phyloP scores from a whole-genome alignment of 2,888 invertebrate species.

The Mythimna impura region DNA sequence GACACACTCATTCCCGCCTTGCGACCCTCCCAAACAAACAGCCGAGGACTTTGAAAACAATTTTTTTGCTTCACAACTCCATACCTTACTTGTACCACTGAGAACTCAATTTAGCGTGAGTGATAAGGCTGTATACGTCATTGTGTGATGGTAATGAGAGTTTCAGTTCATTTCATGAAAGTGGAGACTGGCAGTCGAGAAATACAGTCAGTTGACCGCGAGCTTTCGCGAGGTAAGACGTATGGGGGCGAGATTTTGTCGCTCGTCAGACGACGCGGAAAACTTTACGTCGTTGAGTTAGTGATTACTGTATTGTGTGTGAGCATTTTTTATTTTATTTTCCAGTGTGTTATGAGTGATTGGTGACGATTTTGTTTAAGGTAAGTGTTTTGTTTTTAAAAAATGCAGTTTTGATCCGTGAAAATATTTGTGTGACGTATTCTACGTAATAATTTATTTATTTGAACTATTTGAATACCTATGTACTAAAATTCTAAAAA shows the following conservation, averaged over 20 bases:
- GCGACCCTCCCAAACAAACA: conserved; percentile 90
- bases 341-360: conserved; percentile 56
- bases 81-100: background rate
- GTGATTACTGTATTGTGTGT: conserved; percentile 58
- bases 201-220: conserved; percentile 88
- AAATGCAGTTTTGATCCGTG: background rate
- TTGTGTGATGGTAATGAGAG: conserved; percentile 68
- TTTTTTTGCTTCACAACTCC: conserved; percentile 61
- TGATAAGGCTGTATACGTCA: conserved; percentile 66
- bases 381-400: conserved; percentile 47
- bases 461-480: background rate
- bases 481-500: background rate
- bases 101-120: conserved; percentile 54
- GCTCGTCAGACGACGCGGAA: conserved; percentile 71
- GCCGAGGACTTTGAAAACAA: conserved; percentile 88
- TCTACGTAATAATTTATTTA: conserved; percentile 5
- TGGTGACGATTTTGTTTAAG: conserved; percentile 56
- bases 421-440: background rate
- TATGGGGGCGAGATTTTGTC: conserved; percentile 63
- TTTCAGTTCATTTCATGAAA: conserved; percentile 90
- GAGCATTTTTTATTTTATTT: conserved; percentile 60
- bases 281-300: conserved; percentile 79
- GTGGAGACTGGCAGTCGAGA: conserved; percentile 81
- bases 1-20: conserved; percentile 90
- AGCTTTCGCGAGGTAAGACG: conserved; percentile 83